phyloP scores from a whole-genome alignment of 1,140 invertebrate genomes.

The Acromyrmex charruanus region DNA sequence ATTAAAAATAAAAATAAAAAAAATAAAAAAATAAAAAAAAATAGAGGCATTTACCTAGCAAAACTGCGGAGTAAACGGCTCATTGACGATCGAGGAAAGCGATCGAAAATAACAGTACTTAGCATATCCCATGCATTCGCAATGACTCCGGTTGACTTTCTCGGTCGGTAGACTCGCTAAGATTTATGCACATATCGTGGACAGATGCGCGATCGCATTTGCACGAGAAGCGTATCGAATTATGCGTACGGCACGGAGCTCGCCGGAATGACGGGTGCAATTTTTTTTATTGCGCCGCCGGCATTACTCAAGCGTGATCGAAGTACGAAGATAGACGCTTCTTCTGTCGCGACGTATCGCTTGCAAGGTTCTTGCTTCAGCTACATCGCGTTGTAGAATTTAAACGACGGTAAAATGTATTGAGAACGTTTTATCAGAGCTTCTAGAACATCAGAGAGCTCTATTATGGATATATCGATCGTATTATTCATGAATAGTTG shows the following conservation, averaged over 20 bases:
- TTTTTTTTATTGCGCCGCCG: constrained; percentile 43
- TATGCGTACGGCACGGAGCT: constrained; percentile 28
- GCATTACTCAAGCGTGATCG: constrained; percentile 53
- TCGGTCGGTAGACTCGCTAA: constrained; percentile 9
- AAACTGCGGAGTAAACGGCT: constrained; percentile 42
- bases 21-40: too few species aligned
- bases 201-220: constrained; percentile 53
- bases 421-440: constrained; percentile 43
- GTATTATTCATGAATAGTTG: constrained; percentile 34
- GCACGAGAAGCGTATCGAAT: constrained; percentile 57
- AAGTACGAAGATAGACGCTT: constrained; percentile 43
- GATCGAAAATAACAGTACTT: constrained; percentile 58
- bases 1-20: too few species aligned
- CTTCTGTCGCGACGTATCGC: constrained; percentile 44
- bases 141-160: constrained; percentile 54
- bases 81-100: constrained; percentile 38
- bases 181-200: constrained; percentile 50
- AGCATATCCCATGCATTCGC: constrained; percentile 69
- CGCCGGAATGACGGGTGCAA: constrained; percentile 42
- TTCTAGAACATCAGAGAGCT: constrained; percentile 48
- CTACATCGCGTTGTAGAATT: constrained; percentile 29
- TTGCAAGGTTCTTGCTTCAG: constrained; percentile 17
- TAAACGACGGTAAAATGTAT: constrained; percentile 49
- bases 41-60: too few species aligned
- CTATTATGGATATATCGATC: constrained; percentile 46